Evolutionary conservation across 2,888 invertebrate genomes (phyloP).

Genomic region (Diogma glabrata): DNA sequence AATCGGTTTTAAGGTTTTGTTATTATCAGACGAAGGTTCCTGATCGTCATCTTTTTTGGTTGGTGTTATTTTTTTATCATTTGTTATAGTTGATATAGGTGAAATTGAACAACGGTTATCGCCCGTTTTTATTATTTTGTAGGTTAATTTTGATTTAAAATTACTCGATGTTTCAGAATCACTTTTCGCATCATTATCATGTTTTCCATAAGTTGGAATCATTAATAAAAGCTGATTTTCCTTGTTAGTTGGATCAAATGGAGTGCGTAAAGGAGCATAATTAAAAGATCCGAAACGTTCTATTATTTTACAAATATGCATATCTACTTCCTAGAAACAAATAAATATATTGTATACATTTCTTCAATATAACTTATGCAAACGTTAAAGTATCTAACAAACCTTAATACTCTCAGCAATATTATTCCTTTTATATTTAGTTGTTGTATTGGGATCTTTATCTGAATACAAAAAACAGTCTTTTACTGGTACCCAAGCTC

Average conservation of each 20-base stretch:
- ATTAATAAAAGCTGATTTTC: conserved; percentile 50
- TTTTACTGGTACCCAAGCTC: conserved; percentile 77
- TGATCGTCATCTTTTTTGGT: conserved; percentile 5
- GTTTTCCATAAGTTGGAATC: conserved; percentile 37
- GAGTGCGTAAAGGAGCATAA: conserved; percentile 59
- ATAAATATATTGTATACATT: background rate
- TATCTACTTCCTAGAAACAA: conserved; percentile 57
- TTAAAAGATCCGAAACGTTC: conserved; percentile 59
- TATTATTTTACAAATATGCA: conserved; percentile 61
- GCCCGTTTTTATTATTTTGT: conserved; percentile 35
- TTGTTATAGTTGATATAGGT: background rate
- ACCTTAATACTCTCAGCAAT: conserved; percentile 51
- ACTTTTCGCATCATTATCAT: conserved; percentile 24
- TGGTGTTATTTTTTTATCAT: conserved; percentile 1
- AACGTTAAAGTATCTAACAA: conserved; percentile 16
- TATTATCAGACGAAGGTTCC: background rate
- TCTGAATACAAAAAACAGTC: conserved; percentile 76
- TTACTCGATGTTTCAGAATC: conserved; percentile 20
- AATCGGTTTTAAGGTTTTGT: background rate
- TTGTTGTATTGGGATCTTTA: conserved; percentile 50
- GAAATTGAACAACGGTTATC: conserved; percentile 32
- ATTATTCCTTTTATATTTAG: conserved; percentile 39
- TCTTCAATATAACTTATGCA: conserved; percentile 10
- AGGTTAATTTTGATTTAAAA: conserved; percentile 31
- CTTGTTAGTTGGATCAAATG: conserved; percentile 50